Evolutionary conservation across 2,888 invertebrate genomes (phyloP), one percentile per base, ranked within the genome.

Genomic region (Calliphora vomitoria): DNA sequence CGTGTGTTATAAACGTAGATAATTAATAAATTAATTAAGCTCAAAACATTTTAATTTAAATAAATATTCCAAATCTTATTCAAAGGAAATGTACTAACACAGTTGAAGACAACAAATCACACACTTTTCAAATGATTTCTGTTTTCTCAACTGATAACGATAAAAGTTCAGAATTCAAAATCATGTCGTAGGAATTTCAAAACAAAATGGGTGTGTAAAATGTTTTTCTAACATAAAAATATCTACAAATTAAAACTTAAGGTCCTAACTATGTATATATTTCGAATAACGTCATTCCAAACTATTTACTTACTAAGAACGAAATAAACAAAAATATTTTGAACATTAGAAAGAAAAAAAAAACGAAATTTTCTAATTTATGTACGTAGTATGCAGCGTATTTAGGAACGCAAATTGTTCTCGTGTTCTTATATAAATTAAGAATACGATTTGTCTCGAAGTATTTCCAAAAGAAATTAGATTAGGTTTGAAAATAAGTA

Each of bases 11-110:
- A 58, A 25, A 25, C 13, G 5, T 25, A 11, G 25, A 11, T 25
- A 58, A 58, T 58, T 20, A 10, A n/a, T n/a, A n/a, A n/a, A 44
- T 13, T 44, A 4, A 35, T 44, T 44, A 11, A 44, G 13, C n/a
- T n/a, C 15, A 75, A 75, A 5, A 60, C 8, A 55, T n/a, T 15
- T 55, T 10, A n/a, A 35, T 50, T 20, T 10, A 38, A 74, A 38
- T 74, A n/a, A 15, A 31, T 35, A 31, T 11, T 11, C 18, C 1
- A 41, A 25, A 55, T 8, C 13, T 6, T 15, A 60, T 11, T 75
- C 1, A n/a, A 75, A 69, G 47, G 68, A 69, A 60, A 60, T 60
- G 15, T 60, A 60, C 35, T 15, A 35, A 60, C 15, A 60, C 60
- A 13, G 31, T n/a, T 15, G 3, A 10, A 58, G 10, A 35, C 0